Conservation (phyloP, 2,113 vertebrate species). For the Propithecus coquereli region DNA sequence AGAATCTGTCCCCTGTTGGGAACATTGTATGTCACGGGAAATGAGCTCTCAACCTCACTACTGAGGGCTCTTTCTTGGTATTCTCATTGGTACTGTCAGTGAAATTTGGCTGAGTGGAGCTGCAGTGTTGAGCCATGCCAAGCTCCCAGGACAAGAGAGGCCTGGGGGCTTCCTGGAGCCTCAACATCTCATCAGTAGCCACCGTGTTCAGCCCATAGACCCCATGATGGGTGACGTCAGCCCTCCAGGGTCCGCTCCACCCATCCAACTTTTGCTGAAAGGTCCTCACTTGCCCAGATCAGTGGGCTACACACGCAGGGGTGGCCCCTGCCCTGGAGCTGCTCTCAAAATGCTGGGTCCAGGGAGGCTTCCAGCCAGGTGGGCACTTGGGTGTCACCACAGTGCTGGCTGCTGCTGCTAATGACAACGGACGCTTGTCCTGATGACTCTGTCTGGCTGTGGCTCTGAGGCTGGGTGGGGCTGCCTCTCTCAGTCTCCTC, state of each 20-base stretch:
- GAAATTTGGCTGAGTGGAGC: background rate
- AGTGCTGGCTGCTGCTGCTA: rapidly evolving
- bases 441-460: background rate
- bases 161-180: background rate
- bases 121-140: background rate
- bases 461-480: background rate
- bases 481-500: too few relatives aligned
- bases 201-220: background rate
- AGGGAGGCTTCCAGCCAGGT: background rate
- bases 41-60: too few relatives aligned
- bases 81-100: rapidly evolving
- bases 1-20: background rate
- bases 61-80: background rate
- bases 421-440: rapidly evolving
- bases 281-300: background rate
- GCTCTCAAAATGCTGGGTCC: background rate
- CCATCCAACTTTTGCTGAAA: too few relatives aligned
- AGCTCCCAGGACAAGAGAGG: background rate
- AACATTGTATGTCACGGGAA: rapidly evolving
- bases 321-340: rapidly evolving
- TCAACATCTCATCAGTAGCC: background rate
- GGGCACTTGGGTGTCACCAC: rapidly evolving
- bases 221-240: rapidly evolving
- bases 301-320: rapidly evolving
- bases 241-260: rapidly evolving